phyloP scores from a whole-genome alignment of 2,797 vertebrate genomes.

The Mormyrus proboscirostris region DNA sequence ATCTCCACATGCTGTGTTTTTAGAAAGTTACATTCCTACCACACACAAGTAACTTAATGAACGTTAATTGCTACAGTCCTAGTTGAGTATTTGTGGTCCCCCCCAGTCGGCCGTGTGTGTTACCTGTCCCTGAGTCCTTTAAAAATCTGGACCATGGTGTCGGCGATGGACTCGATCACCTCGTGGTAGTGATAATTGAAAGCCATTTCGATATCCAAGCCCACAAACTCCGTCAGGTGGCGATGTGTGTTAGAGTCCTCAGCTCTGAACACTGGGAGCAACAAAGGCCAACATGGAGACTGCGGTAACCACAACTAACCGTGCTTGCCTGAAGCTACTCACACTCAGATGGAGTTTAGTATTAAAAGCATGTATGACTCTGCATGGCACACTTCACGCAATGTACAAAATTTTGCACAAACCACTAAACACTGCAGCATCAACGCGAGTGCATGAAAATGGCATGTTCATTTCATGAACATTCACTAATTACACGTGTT shows the following conservation, averaged over 20 bases:
- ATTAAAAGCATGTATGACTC: not conserved
- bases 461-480: not conserved
- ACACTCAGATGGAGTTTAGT: not conserved
- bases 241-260: slow-evolving; percentile 98
- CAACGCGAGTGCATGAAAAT: not conserved
- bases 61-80: not conserved
- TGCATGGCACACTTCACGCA: not conserved
- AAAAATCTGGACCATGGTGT: slow-evolving; percentile 97
- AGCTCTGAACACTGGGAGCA: slow-evolving; percentile 83
- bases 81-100: not conserved
- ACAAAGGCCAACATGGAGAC: not conserved
- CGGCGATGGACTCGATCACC: slow-evolving; percentile 91
- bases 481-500: not conserved
- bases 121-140: slow-evolving; percentile 95
- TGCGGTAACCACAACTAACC: not conserved
- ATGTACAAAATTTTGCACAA: slow-evolving; percentile 21
- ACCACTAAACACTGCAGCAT: slow-evolving; percentile 23
- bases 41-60: not conserved
- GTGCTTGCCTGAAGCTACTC: not conserved
- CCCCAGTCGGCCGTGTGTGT: slow-evolving; percentile 14
- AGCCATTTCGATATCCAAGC: slow-evolving; percentile 97
- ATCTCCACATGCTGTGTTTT: not conserved
- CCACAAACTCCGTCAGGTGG: slow-evolving; percentile 96
- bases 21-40: not conserved
- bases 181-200: slow-evolving; percentile 98